phyloP scores from a whole-genome alignment of 2,113 vertebrate genomes.

The Cololabis saira region DNA sequence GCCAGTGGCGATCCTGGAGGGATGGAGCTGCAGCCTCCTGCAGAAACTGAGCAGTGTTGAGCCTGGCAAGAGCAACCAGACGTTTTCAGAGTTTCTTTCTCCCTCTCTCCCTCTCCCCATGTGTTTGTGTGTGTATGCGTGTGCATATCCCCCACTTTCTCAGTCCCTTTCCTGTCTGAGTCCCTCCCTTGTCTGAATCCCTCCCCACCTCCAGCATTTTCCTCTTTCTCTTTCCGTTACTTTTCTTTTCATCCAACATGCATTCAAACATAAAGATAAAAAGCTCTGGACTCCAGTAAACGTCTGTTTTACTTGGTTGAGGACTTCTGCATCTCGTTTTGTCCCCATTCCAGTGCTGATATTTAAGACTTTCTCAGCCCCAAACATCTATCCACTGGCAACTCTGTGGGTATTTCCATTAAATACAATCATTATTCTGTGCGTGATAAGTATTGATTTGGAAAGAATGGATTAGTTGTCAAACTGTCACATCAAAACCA shows the following conservation, averaged over 20 bases:
- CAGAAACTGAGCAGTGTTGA: constrained; percentile 57
- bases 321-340: constrained; percentile 10
- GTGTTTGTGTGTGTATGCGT: constrained; percentile 13
- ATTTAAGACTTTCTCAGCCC: background rate
- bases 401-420: constrained; percentile 19
- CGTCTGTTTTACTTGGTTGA: constrained; percentile 33
- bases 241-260: constrained; percentile 12
- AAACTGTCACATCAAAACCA: constrained; percentile 26
- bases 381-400: background rate
- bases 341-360: background rate
- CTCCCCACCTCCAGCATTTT: constrained; percentile 23
- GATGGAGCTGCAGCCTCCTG: constrained; percentile 64
- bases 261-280: constrained; percentile 22
- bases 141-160: constrained; percentile 23
- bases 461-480: constrained; percentile 11
- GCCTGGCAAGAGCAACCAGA: constrained; percentile 51
- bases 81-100: constrained; percentile 74
- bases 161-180: background rate
- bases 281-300: constrained; percentile 9
- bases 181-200: constrained; percentile 20
- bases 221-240: background rate
- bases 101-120: constrained; percentile 27
- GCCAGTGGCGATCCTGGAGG: constrained; percentile 61
- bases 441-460: constrained; percentile 39
- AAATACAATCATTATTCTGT: constrained; percentile 34